Conservation (phyloP, 2,888 invertebrate genomes). For the Pedicia rivosa region DNA sequence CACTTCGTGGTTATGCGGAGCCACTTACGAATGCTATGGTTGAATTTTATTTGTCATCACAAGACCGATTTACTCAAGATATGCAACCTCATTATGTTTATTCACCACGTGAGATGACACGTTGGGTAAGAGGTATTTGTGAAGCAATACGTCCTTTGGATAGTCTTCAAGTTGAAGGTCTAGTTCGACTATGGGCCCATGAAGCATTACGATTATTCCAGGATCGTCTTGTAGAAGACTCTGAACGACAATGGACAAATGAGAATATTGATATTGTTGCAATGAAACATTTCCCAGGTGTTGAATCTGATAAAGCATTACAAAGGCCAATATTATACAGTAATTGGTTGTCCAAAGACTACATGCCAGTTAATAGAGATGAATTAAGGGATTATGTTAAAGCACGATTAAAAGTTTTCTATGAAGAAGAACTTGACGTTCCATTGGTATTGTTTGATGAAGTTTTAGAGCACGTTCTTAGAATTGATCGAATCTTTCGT, state of each 20-base stretch:
- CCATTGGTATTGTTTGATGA: conserved; percentile 97
- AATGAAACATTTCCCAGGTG: conserved; percentile 85
- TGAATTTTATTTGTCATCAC: conserved; percentile 90
- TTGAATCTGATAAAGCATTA: conserved; percentile 73
- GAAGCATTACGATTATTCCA: conserved; percentile 97
- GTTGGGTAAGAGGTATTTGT: conserved; percentile 98
- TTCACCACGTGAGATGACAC: conserved; percentile 96
- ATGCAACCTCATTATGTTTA: conserved; percentile 99
- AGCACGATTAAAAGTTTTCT: conserved; percentile 94
- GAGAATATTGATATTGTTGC: conserved; percentile 91
- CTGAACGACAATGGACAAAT: conserved; percentile 95
- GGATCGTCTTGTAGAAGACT: conserved; percentile 83
- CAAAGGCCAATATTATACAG: conserved; percentile 91
- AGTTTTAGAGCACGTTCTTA: conserved; percentile 95
- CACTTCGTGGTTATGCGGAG: conserved; percentile 84
- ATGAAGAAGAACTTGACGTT: conserved; percentile 98
- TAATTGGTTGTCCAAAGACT: conserved; percentile 98
- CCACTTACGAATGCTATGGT: conserved; percentile 98
- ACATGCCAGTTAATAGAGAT: conserved; percentile 89
- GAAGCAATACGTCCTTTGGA: conserved; percentile 96
- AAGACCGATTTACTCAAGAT: conserved; percentile 97
- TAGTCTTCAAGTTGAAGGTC: conserved; percentile 76
- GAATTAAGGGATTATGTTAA: conserved; percentile 92
- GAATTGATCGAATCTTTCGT: conserved; percentile 97
- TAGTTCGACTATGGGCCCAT: conserved; percentile 98